These are phyloP conservation scores for Otus sunia DNA, from an alignment of 2,113 vertebrate species.

Conservation along the genomic window DNA sequence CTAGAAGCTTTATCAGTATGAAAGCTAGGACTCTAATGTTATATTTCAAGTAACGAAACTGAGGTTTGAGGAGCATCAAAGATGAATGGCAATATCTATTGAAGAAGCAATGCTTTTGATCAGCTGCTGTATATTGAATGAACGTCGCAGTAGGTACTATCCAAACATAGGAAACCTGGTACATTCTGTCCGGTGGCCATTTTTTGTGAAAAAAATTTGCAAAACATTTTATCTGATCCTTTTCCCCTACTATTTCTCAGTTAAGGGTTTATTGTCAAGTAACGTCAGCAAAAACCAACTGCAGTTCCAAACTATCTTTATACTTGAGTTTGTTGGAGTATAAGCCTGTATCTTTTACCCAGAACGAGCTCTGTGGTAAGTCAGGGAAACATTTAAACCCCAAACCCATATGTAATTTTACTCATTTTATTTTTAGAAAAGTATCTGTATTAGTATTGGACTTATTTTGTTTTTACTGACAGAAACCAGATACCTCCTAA, in stretches of 20 bases:
- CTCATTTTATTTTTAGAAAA: background rate
- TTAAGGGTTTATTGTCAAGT: background rate
- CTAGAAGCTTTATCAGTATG: background rate
- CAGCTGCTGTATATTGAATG: background rate
- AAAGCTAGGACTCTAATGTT: background rate
- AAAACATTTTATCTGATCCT: background rate
- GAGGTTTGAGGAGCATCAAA: background rate
- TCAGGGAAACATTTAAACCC: background rate
- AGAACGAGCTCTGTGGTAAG: background rate
- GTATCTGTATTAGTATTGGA: background rate
- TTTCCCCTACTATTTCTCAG: background rate
- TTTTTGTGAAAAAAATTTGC: background rate
- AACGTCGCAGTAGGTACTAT: background rate
- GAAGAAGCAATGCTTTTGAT: background rate
- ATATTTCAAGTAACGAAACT: background rate
- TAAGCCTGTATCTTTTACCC: background rate
- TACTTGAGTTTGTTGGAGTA: background rate
- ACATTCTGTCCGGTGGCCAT: background rate
- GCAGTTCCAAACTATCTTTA: background rate
- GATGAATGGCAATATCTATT: background rate
- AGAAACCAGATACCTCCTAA: background rate
- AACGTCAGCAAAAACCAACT: background rate
- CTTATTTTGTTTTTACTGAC: background rate
- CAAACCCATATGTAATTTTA: background rate
- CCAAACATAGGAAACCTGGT: background rate